These are phyloP conservation scores for Plotosus lineatus DNA, from an alignment of 2,113 vertebrate species.

Conservation along the genomic window DNA sequence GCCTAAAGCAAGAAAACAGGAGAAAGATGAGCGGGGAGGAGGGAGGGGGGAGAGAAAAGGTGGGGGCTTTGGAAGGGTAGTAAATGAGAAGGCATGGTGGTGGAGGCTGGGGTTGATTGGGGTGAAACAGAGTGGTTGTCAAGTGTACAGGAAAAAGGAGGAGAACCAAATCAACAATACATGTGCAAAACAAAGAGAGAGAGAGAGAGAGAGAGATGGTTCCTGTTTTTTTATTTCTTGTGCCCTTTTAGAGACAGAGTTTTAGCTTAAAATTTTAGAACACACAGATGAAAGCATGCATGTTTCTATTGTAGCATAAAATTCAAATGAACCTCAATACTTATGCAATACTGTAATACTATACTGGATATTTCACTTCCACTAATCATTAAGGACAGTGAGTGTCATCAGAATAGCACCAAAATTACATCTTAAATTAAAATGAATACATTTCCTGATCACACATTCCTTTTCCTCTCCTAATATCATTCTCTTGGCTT, in stretches of 20 bases:
- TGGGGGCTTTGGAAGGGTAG: constrained; percentile 29
- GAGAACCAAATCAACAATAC: constrained; percentile 46
- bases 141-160: constrained; percentile 45
- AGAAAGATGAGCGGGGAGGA: constrained; percentile 9
- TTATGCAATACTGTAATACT: neutral
- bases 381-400: neutral
- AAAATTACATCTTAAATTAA: neutral
- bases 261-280: neutral
- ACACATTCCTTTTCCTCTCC: neutral
- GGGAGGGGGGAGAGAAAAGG: constrained; percentile 5
- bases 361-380: neutral
- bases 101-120: constrained; percentile 37
- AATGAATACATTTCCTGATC: neutral
- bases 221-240: constrained; percentile 15
- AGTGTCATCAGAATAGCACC: neutral
- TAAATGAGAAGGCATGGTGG: constrained; percentile 27
- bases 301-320: neutral
- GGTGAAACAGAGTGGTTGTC: constrained; percentile 37
- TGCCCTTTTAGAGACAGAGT: neutral
- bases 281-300: neutral
- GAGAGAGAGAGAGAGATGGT: neutral
- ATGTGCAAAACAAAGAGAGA: neutral
- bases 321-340: neutral
- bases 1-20: constrained; percentile 24
- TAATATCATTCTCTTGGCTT: neutral